These are phyloP conservation scores for Talpa occidentalis DNA, from an alignment of 2,113 vertebrate species.

Conservation along the genomic window DNA sequence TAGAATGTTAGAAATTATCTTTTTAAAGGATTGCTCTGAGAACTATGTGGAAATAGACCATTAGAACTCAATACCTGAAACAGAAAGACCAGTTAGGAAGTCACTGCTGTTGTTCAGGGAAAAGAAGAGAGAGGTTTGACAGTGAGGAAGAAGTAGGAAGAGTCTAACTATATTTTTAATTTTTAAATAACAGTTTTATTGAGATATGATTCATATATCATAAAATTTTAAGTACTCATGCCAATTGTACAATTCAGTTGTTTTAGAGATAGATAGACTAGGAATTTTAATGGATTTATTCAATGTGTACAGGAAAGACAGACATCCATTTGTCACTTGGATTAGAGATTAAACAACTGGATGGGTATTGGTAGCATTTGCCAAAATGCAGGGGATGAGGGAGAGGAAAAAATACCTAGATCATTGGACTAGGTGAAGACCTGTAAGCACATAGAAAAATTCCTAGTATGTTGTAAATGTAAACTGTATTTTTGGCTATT, in stretches of 20 bases:
- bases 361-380: not conserved
- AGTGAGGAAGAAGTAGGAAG: not conserved
- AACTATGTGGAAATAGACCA: not conserved
- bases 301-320: not conserved
- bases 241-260: no score
- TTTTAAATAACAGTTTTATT: not conserved
- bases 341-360: not conserved
- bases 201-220: not conserved
- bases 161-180: not conserved
- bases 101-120: not conserved
- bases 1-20: not conserved
- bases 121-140: not conserved
- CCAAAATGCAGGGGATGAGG: not conserved
- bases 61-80: not conserved
- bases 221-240: not conserved
- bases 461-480: not conserved
- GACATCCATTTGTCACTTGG: not conserved
- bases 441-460: not conserved
- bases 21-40: not conserved
- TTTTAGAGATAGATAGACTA: not conserved
- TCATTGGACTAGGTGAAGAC: not conserved
- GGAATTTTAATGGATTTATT: not conserved
- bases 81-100: not conserved
- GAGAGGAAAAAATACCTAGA: not conserved
- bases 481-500: not conserved